Base-by-base conservation (phyloP, 2,113 vertebrate species). In the Formicarius rufipectus region DNA sequence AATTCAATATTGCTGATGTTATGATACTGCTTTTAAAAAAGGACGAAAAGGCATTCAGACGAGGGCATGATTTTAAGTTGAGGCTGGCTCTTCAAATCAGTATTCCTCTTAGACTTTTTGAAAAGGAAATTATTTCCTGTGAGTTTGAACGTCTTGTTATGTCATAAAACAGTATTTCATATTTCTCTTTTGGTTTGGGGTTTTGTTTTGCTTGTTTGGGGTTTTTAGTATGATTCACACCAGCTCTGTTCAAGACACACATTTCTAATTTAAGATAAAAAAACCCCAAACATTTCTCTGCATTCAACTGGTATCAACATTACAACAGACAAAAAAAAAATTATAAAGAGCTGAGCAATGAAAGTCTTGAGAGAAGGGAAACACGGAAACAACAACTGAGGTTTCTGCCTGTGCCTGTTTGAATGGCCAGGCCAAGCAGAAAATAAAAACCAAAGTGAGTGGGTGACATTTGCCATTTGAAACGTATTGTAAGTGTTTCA, bases 401-500 rank as follows among this genome's bases (percentile, higher is more conserved):
- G 66, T 84, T 89, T 87, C 64, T 85, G 62, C 31, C n/a, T 40
- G 16, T 75, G 71, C 39, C 84, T 92, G 53, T 77, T 49, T 60
- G 84, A 90, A 80, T 75, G 84, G 82, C 64, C 66, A 93, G 74
- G 84, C 89, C 44, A 73, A 66, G 56, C 60, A 75, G 88, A 81
- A 92, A 73, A 84, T 63, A 76, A 83, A 79, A 86, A 37, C 17
- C 4, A 2, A 59, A 21, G 42, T 12, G 72, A 81, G 39, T 35
- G 39, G 86, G 59, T 89, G 66, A 74, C 75, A 56, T 87, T 73
- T 94, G 67, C 87, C 84, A 81, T 82, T 79, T 94, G 77, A 93
- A 94, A 93, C 0, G 0, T 73, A 87, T 24, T 94, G 86, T 95
- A 95, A 86, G 79, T 87, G 86, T 97, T 97, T 93, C 93, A 95